These are phyloP conservation scores for Helogale parvula DNA, from an alignment of 2,113 vertebrate species.

Conservation along the genomic window DNA sequence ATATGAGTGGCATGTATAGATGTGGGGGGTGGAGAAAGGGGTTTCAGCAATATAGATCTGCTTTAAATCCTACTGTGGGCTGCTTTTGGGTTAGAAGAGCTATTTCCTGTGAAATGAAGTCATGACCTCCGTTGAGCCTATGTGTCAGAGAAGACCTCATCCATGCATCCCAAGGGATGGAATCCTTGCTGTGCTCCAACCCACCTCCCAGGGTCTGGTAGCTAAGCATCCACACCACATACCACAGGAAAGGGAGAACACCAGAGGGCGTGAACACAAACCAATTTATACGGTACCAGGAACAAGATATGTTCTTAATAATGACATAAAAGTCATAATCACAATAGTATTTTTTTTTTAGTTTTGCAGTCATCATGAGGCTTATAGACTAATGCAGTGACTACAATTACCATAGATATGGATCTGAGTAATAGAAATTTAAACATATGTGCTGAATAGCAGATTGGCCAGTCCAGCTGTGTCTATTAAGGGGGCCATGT, in stretches of 20 bases:
- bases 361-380: background rate
- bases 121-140: background rate
- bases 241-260: background rate
- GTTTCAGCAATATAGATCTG: background rate
- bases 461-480: background rate
- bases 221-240: background rate
- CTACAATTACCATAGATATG: background rate
- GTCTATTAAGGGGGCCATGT: background rate
- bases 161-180: background rate
- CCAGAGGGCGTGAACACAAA: background rate
- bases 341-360: background rate
- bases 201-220: background rate
- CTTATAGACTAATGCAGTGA: background rate
- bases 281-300: background rate
- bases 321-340: background rate
- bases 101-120: background rate
- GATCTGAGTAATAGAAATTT: background rate
- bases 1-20: accelerated
- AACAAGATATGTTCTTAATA: background rate
- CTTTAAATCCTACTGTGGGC: background rate
- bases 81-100: background rate
- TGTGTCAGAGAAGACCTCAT: background rate
- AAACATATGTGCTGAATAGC: background rate
- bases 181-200: background rate
- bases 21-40: background rate